These are phyloP conservation scores for Tuberolachnus salignus DNA, from an alignment of 2,888 invertebrate species.

Conservation along the genomic window DNA sequence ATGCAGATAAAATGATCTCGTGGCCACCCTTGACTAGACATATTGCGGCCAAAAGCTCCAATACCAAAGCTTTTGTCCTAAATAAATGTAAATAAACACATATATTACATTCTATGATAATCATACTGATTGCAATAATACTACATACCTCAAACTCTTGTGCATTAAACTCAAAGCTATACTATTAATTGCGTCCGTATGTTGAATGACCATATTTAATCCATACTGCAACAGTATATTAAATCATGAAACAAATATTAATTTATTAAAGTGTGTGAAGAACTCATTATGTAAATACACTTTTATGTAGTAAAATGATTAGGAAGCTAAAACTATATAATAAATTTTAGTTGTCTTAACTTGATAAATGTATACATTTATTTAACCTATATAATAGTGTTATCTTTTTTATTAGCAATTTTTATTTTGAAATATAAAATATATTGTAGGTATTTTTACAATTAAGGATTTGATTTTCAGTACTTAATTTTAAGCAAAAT, in stretches of 20 bases:
- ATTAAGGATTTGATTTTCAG: no score
- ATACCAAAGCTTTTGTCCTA: slow-evolving; percentile 94
- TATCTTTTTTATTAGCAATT: no score
- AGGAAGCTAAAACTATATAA: no score
- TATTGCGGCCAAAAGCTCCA: slow-evolving; percentile 96
- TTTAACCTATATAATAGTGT: no score
- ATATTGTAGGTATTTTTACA: no score
- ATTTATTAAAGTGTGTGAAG: slow-evolving; percentile 5
- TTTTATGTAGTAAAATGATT: no score
- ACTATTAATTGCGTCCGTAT: slow-evolving; percentile 96
- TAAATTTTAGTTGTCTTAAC: no score
- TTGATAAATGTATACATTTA: no score
- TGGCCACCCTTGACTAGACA: slow-evolving; percentile 99
- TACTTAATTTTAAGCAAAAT: no score
- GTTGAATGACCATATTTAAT: slow-evolving; percentile 98
- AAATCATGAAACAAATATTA: slow-evolving; percentile 44
- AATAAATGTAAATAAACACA: slow-evolving; percentile 53
- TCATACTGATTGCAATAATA: slow-evolving; percentile 6
- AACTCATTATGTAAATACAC: neutral
- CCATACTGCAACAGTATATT: slow-evolving; percentile 76
- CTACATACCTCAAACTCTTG: slow-evolving; percentile 78
- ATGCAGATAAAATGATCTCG: slow-evolving; percentile 94
- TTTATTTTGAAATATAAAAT: no score
- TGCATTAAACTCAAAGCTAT: slow-evolving; percentile 96
- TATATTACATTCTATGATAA: neutral